Percentiles rank a stretch among this genome's conserved stretches.
Evolutionary conservation across 2,797 vertebrate genomes (phyloP).

Genomic region (Catamblyrhynchus diadema): DNA sequence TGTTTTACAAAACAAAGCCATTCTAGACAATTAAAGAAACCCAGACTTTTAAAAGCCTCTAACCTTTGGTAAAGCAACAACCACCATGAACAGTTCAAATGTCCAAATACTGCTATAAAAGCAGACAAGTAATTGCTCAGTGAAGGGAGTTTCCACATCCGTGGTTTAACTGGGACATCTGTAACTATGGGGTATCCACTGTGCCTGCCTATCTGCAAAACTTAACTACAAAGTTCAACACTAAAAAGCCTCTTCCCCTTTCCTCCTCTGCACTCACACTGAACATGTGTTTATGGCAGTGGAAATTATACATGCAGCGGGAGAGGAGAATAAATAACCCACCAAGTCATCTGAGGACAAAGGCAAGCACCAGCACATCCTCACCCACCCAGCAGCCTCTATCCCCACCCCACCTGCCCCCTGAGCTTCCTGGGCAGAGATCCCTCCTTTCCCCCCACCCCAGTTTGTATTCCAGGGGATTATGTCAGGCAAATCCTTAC

Average conservation of each 20-base stretch:
- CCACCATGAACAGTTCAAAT: not conserved
- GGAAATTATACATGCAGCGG: not conserved
- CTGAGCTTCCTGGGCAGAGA: not conserved
- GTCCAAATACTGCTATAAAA: not conserved
- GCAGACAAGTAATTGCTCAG: not conserved
- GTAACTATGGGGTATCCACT: not conserved
- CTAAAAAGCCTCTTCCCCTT: slow-evolving; percentile 1
- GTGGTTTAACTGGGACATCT: not conserved
- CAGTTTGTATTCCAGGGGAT: not conserved
- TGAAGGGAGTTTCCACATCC: not conserved
- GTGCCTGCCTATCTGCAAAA: not conserved
- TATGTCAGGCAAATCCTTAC: not conserved
- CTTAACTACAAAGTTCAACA: not conserved
- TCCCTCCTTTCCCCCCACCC: no score
- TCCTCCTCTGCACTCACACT: not conserved
- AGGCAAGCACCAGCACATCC: not conserved
- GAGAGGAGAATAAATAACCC: slow-evolving; percentile 37
- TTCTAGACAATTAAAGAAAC: not conserved
- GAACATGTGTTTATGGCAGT: not conserved
- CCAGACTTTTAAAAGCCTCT: not conserved
- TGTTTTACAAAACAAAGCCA: not conserved
- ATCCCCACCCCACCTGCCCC: not conserved
- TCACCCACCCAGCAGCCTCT: not conserved
- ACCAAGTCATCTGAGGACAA: not conserved
- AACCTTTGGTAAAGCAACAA: not conserved